Evolutionary conservation across 2,888 invertebrate species (phyloP).

Genomic region (Watsonalla cultraria): DNA sequence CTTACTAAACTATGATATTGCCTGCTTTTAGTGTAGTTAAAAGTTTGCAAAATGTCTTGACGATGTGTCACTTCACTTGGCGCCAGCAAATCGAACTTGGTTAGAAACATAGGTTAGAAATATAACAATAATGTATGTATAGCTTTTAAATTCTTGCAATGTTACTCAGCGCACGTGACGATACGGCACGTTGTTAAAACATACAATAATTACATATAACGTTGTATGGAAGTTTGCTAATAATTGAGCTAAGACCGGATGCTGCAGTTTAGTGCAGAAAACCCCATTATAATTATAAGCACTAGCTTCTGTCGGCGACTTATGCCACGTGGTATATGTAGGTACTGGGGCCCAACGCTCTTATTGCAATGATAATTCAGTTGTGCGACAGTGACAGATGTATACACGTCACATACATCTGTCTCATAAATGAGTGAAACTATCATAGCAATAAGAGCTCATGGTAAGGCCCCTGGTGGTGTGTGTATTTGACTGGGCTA

Average conservation of each 20-base stretch:
- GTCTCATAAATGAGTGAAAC: too few species aligned
- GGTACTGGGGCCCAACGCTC: too few species aligned
- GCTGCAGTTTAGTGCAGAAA: neutral
- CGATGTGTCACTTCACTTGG: slow-evolving; percentile 28
- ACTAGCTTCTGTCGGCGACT: too few species aligned
- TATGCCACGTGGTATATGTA: too few species aligned
- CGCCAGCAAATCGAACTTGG: slow-evolving; percentile 36
- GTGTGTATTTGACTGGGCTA: too few species aligned
- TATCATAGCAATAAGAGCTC: too few species aligned
- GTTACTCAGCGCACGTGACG: slow-evolving; percentile 42
- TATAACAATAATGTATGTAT: slow-evolving; percentile 24
- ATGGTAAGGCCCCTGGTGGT: too few species aligned
- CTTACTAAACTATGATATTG: too few species aligned
- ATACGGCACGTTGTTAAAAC: slow-evolving; percentile 38
- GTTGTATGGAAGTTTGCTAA: neutral
- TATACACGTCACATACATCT: too few species aligned
- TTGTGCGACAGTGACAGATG: too few species aligned
- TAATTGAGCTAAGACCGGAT: neutral
- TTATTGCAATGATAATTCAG: too few species aligned
- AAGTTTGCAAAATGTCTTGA: slow-evolving; percentile 13
- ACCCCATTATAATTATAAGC: neutral
- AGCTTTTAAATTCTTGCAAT: slow-evolving; percentile 33
- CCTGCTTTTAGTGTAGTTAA: neutral
- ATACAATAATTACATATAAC: slow-evolving; percentile 9
- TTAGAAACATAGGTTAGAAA: slow-evolving; percentile 20